These are phyloP conservation scores for Sturnus vulgaris DNA, from an alignment of 2,113 vertebrate species.

Conservation along the genomic window DNA sequence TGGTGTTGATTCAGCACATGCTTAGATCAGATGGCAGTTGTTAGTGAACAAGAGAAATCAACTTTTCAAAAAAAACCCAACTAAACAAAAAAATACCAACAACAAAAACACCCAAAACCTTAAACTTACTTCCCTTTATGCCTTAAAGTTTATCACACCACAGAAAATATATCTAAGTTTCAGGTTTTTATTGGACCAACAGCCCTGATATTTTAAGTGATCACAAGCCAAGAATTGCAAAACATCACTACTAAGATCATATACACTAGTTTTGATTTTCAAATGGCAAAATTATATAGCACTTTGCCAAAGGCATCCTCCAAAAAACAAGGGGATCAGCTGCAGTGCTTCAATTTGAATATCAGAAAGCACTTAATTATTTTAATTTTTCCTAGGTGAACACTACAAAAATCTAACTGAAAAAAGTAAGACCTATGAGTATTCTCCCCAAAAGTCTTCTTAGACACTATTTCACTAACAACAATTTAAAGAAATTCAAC, in stretches of 20 bases:
- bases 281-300: neutral
- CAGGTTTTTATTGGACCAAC: neutral
- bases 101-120: neutral
- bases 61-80: neutral
- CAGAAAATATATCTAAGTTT: neutral
- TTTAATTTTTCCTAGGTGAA: neutral
- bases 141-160: neutral
- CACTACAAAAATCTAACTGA: neutral
- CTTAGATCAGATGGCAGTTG: neutral
- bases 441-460: neutral
- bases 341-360: neutral
- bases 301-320: neutral
- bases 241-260: neutral
- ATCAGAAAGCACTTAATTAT: neutral
- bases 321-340: neutral
- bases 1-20: neutral
- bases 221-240: neutral
- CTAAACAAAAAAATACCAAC: neutral
- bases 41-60: neutral
- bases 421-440: neutral
- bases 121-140: neutral
- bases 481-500: neutral
- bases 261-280: neutral
- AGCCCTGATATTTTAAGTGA: neutral
- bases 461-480: neutral